Percentiles rank a stretch among this genome's conserved stretches.
phyloP scores from a whole-genome alignment of 2,888 invertebrate genomes.

The Leucophenga montana region DNA sequence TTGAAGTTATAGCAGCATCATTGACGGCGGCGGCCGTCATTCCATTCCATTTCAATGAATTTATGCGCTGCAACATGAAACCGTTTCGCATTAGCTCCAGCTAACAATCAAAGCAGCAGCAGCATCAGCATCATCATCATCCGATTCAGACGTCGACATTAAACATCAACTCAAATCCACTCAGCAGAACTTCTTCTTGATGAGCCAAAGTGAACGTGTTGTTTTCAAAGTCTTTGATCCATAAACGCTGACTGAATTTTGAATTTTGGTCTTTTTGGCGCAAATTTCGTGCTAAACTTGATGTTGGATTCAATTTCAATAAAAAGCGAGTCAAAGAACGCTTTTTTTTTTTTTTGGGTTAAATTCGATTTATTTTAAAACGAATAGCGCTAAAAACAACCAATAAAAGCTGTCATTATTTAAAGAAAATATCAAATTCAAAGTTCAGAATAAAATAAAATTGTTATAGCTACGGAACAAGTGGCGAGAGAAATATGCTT shows the following conservation, averaged over 20 bases:
- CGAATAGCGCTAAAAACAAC: too few relatives aligned
- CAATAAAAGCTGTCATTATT: too few relatives aligned
- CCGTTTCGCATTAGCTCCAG: conserved; percentile 27
- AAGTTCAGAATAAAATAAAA: too few relatives aligned
- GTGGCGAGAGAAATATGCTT: conserved; percentile 26
- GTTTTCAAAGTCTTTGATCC: neutral
- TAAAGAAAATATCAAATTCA: too few relatives aligned
- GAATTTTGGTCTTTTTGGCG: conserved; percentile 44
- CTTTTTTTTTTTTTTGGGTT: too few relatives aligned
- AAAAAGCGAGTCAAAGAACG: too few relatives aligned
- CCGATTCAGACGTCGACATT: neutral
- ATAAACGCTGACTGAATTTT: conserved; percentile 8
- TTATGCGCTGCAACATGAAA: conserved; percentile 54
- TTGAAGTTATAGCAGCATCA: neutral
- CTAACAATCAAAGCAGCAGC: neutral
- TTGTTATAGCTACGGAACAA: too few relatives aligned
- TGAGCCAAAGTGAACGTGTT: neutral
- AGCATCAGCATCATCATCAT: neutral
- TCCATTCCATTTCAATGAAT: conserved; percentile 65
- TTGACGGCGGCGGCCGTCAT: neutral
- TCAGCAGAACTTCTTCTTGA: too few relatives aligned
- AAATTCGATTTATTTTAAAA: too few relatives aligned
- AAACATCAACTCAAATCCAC: too few relatives aligned
- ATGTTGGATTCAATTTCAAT: too few relatives aligned
- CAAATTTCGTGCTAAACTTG: too few relatives aligned